Evolutionary conservation across 2,888 invertebrate genomes (phyloP).

Genomic region (Chydorus sphaericus): DNA sequence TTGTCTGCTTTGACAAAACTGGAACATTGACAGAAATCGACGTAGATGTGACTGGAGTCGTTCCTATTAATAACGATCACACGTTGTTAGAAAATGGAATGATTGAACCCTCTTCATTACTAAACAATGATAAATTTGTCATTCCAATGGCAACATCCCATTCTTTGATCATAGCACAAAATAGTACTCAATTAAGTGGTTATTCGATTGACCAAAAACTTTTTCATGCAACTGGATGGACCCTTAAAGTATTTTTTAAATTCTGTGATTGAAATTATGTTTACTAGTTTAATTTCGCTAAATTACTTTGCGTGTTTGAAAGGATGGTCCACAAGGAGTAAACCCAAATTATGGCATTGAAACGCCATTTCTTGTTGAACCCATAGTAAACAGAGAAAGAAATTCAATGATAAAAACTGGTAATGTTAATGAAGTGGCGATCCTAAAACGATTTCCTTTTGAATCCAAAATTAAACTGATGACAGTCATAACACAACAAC

Average conservation of each 20-base stretch:
- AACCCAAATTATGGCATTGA: neutral
- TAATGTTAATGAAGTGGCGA: neutral
- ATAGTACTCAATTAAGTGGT: neutral
- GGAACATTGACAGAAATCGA: neutral
- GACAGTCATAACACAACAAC: neutral
- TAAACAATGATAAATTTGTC: neutral
- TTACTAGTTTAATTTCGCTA: too few relatives aligned
- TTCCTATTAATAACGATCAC: neutral
- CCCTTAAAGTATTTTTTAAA: too few relatives aligned
- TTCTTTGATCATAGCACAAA: slow-evolving; percentile 23
- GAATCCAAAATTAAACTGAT: neutral
- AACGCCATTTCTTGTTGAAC: neutral
- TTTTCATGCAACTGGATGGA: neutral
- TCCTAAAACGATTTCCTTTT: neutral
- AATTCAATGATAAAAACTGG: too few relatives aligned
- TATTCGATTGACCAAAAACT: neutral
- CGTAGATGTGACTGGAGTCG: neutral
- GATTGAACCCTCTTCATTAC: neutral
- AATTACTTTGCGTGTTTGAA: too few relatives aligned
- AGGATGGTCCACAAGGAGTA: neutral
- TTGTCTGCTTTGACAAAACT: neutral
- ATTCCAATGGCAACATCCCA: neutral
- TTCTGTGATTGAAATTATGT: too few relatives aligned
- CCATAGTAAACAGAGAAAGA: too few relatives aligned
- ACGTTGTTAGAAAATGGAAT: neutral